These are phyloP conservation scores for Limnephilus auricula DNA, from an alignment of 2,888 invertebrate genomes.

Conservation along the genomic window DNA sequence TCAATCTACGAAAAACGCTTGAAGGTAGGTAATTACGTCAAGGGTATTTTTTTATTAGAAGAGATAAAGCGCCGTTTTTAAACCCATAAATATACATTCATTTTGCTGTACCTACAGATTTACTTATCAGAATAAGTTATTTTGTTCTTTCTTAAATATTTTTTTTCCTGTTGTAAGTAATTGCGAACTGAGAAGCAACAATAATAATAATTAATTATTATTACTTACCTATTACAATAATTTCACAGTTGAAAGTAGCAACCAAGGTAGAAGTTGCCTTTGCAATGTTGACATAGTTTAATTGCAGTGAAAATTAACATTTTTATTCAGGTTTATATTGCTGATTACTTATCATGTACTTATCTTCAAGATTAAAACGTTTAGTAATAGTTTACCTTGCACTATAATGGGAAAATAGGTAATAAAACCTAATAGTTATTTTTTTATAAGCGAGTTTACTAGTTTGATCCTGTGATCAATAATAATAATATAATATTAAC, in stretches of 20 bases:
- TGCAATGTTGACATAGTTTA: neutral
- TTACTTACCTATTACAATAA: neutral
- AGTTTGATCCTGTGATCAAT: too few species aligned
- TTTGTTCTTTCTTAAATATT: too few species aligned
- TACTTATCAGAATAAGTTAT: too few species aligned
- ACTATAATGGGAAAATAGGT: neutral
- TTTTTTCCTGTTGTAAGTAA: neutral
- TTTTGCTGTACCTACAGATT: too few species aligned
- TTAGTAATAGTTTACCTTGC: neutral
- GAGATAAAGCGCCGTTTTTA: neutral
- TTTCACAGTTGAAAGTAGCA: neutral
- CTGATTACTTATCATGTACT: neutral
- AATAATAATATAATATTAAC: too few species aligned
- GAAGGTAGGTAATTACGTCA: too few species aligned
- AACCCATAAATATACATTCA: neutral
- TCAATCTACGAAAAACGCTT: neutral
- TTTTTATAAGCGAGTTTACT: neutral
- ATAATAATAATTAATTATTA: neutral
- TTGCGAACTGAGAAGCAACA: neutral
- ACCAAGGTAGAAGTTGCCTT: neutral
- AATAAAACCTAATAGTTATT: neutral
- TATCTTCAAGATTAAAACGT: neutral
- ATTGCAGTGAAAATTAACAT: neutral
- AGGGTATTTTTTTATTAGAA: neutral
- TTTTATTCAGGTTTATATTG: neutral